Percentiles rank a stretch among this genome's conserved stretches.
phyloP scores from a whole-genome alignment of 1,140 invertebrate genomes.

The Nomia melanderi region DNA sequence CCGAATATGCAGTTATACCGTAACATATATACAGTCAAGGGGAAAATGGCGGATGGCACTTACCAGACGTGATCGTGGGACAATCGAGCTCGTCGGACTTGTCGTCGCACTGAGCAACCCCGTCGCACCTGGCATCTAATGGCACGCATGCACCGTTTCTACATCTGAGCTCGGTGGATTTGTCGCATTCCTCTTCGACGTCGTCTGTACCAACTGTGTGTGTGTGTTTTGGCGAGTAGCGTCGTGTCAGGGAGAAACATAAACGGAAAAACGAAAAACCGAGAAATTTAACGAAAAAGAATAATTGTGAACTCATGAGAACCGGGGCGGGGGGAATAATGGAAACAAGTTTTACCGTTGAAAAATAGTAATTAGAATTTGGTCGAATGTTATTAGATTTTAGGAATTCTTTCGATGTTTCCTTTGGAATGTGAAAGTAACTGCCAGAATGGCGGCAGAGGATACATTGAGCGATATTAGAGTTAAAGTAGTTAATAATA shows the following conservation, averaged over 20 bases:
- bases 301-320: too few species aligned
- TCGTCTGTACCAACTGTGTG: conserved; percentile 27
- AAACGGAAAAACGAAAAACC: conserved; percentile 4
- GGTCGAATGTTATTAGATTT: too few species aligned
- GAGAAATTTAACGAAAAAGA: not conserved
- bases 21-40: too few species aligned
- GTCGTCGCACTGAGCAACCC: conserved; percentile 80
- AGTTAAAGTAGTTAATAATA: too few species aligned
- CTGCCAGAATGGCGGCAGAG: too few species aligned
- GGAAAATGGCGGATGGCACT: not conserved
- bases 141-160: conserved; percentile 82
- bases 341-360: too few species aligned
- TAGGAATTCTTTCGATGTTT: too few species aligned
- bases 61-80: conserved; percentile 27
- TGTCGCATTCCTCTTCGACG: conserved; percentile 64
- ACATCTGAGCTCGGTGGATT: conserved; percentile 69
- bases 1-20: too few species aligned
- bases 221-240: conserved; percentile 3
- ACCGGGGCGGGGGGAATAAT: too few species aligned
- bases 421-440: too few species aligned
- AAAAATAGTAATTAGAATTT: too few species aligned
- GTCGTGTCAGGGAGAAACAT: conserved; percentile 15
- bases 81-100: conserved; percentile 81
- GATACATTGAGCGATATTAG: too few species aligned
- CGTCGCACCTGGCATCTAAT: conserved; percentile 78